Base-by-base conservation (phyloP, 2,113 vertebrate genomes). In the Colaptes auratus region DNA sequence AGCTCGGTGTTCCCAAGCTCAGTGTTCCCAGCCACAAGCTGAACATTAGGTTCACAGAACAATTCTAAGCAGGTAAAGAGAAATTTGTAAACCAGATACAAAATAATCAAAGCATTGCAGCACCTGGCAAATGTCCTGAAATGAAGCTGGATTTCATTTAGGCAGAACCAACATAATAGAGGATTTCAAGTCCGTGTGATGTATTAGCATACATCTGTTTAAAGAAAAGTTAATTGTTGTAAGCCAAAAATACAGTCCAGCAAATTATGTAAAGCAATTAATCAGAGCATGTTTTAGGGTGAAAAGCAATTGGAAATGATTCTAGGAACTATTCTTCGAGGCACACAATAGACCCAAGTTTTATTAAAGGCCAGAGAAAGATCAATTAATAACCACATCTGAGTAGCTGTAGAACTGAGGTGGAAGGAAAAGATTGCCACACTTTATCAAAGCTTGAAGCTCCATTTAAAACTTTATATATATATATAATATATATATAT, bases 221-320 rank as follows among this genome's bases (percentile, higher is more conserved):
- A 95, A 96, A 90, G 80, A 85, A 85, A 94, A 89, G 85, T 88
- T 96, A 96, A 96, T 96, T 90, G 65, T 64, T 27, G 6, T 91
- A 66, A 82, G 95, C 59, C 48, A 92, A 95, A 96, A 97, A 92
- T 89, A 79, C 42, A 73, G 76, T 88, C 79, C 66, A 86, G 80
- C 73, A 96, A 97, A 96, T 95, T 92, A 92, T 69, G 79, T 66
- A 87, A 97, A 96, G 85, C 53, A 96, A 94, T 97, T 96, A 93
- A 95, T 97, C 80, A 92, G 53, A 91, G 12, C 67, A 93, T 56
- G 13, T 92, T 95, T 83, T 58, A 87, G 88, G 93, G 46, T 82
- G 73, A 96, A 96, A 84, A 95, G 39, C 23, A 96, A 90, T 71
- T n/a, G 65, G 93, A 96, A 96, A 93, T 97, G 96, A 93, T 97